These are phyloP conservation scores for Athalia circularis DNA, from an alignment of 2,888 invertebrate genomes.

Conservation along the genomic window DNA sequence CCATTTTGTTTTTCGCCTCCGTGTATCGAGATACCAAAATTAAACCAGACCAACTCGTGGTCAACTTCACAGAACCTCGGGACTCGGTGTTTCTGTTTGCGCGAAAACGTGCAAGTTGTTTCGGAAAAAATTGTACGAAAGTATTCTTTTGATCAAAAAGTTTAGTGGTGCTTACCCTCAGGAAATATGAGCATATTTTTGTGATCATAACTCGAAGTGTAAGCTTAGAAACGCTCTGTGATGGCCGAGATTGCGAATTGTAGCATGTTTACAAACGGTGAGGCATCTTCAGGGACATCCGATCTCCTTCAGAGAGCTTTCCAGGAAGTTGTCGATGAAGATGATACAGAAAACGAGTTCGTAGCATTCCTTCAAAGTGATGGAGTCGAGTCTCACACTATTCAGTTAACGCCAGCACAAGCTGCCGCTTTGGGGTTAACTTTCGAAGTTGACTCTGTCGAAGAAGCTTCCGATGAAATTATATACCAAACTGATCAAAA, in stretches of 20 bases:
- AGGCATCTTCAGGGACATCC: slow-evolving; percentile 59
- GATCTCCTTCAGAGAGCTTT: slow-evolving; percentile 69
- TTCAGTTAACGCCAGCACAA: slow-evolving; percentile 70
- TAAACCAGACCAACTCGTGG: slow-evolving; percentile 15
- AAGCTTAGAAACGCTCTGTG: background rate
- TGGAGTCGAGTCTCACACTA: slow-evolving; percentile 65
- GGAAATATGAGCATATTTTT: slow-evolving; percentile 26
- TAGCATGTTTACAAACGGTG: slow-evolving; percentile 66
- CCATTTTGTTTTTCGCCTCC: slow-evolving; percentile 29
- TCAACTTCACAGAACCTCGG: slow-evolving; percentile 50
- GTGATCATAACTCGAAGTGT: slow-evolving; percentile 1
- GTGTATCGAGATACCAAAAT: slow-evolving; percentile 4
- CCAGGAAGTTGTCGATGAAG: slow-evolving; percentile 68
- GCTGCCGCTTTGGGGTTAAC: slow-evolving; percentile 70
- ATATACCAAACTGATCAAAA: slow-evolving; percentile 58
- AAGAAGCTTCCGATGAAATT: slow-evolving; percentile 54
- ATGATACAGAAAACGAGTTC: slow-evolving; percentile 64
- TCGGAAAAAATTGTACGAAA: slow-evolving; percentile 30
- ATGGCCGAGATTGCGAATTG: slow-evolving; percentile 62
- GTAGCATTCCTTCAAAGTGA: slow-evolving; percentile 68
- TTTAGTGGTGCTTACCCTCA: background rate
- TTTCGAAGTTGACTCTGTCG: slow-evolving; percentile 63
- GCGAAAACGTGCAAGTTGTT: slow-evolving; percentile 58
- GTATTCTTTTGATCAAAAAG: background rate
- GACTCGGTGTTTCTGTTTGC: slow-evolving; percentile 61